These are phyloP conservation scores for Acleris cristana DNA, from an alignment of 2,888 invertebrate genomes.

Conservation along the genomic window DNA sequence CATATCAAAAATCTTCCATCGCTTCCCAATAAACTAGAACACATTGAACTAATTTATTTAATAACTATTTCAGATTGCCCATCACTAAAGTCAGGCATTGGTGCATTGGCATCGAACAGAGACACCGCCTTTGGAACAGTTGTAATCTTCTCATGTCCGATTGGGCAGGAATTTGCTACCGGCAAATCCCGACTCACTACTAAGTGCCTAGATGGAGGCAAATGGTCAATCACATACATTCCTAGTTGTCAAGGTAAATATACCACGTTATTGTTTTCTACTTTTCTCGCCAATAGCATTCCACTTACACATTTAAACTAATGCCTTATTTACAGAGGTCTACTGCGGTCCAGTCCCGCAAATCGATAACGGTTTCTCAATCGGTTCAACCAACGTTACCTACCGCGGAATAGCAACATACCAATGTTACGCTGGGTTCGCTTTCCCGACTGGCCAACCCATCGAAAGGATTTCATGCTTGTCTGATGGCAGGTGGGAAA, in stretches of 20 bases:
- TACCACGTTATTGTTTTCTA: slow-evolving; percentile 23
- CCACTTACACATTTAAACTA: slow-evolving; percentile 12
- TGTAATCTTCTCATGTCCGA: slow-evolving; percentile 95
- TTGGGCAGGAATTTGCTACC: slow-evolving; percentile 96
- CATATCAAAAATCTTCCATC: too few relatives aligned
- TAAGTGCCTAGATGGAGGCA: slow-evolving; percentile 94
- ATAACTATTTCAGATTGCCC: slow-evolving; percentile 90
- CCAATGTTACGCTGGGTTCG: slow-evolving; percentile 98
- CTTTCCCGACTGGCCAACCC: slow-evolving; percentile 93
- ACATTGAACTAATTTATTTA: not conserved
- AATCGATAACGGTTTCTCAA: slow-evolving; percentile 98
- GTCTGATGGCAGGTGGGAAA: slow-evolving; percentile 96
- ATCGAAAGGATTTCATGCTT: slow-evolving; percentile 95
- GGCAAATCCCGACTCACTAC: slow-evolving; percentile 93
- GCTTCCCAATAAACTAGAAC: too few relatives aligned
- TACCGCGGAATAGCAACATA: slow-evolving; percentile 97
- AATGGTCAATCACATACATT: slow-evolving; percentile 96
- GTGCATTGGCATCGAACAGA: slow-evolving; percentile 94
- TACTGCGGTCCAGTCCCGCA: slow-evolving; percentile 99
- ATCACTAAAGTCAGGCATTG: slow-evolving; percentile 91
- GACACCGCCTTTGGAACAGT: slow-evolving; percentile 96
- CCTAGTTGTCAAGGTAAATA: slow-evolving; percentile 94
- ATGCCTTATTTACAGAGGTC: slow-evolving; percentile 84
- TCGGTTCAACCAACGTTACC: slow-evolving; percentile 97
- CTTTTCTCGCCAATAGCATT: not conserved